Evolutionary conservation across 2,113 vertebrate species (phyloP), one percentile per base, ranked within the genome.

Genomic region (Eudyptes chrysolophus): DNA sequence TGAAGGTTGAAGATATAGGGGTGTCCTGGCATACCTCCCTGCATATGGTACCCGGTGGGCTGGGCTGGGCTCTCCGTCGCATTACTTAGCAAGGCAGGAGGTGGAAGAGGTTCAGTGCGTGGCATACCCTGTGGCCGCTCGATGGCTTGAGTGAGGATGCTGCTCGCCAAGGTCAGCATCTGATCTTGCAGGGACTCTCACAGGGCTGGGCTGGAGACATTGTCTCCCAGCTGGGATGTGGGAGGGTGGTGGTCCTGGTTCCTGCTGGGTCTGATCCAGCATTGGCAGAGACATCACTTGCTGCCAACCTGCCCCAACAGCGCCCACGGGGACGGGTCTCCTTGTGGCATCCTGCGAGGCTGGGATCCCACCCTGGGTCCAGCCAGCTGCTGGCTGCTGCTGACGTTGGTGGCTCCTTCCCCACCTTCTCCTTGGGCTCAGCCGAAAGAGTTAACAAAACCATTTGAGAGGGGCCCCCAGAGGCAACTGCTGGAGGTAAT

Each of bases 401-500:
- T 74, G 76, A 14, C 4, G 1, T 12, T 32, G 71, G 10, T n/a
- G 29, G 20, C 64, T 89, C 21, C 52, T 64, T 65, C 22, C 38
- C 40, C 54, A 17, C 72, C 40, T 57, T 66, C 64, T 61, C 26
- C 71, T n/a, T 11, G 40, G 18, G n/a, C 8, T 68, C 74, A 78
- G 51, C 83, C 1, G 57, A 96, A 93, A 95, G 94, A 96, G 96
- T 97, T 97, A 97, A 97, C 2, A 18, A 72, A 81, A 44, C 61
- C 64, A 5, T 70, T 10, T 46, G 26, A 57, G 70, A 71, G 93
- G 72, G 77, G 58, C 66, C 82, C 51, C 34, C 61, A 38, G 80
- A 84, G 83, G 81, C 95, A 54, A 17, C 32, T 94, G 34, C 77
- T 95, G 42, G 91, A 91, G 94, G 97, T 97, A 96, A 96, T 96